A percentile compares a stretch with the other conserved stretches of the same genome.
These are phyloP conservation scores for Tenualosa thibaudeaui DNA, from an alignment of 2,797 vertebrate genomes.

Conservation along the genomic window DNA sequence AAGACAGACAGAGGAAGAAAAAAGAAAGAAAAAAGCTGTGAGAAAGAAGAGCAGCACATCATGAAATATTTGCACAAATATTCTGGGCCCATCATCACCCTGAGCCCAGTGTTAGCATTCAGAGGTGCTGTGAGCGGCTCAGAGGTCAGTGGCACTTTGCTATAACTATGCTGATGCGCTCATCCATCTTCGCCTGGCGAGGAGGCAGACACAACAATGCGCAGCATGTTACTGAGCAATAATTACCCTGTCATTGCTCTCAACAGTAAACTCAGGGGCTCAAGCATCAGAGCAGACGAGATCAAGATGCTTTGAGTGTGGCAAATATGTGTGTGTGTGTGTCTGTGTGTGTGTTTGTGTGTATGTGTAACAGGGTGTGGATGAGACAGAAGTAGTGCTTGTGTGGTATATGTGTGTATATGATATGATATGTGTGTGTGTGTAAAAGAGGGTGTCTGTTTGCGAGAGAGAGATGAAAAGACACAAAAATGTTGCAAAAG, in stretches of 20 bases:
- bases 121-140: neutral
- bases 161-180: neutral
- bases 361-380: neutral
- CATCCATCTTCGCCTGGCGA: conserved; percentile 16
- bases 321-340: conserved; percentile 41
- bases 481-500: neutral
- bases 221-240: conserved; percentile 42
- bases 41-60: neutral
- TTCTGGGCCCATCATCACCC: too few relatives aligned
- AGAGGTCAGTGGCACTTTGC: neutral
- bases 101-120: neutral
- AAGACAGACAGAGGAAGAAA: neutral
- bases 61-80: neutral
- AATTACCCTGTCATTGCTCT: conserved; percentile 54
- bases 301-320: conserved; percentile 25
- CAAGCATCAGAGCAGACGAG: neutral
- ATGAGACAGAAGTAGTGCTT: neutral
- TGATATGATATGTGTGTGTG: too few relatives aligned
- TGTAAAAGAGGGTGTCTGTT: too few relatives aligned
- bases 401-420: too few relatives aligned
- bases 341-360: conserved; percentile 15
- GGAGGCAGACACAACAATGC: conserved; percentile 17
- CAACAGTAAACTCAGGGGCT: conserved; percentile 36
- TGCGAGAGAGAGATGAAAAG: neutral
- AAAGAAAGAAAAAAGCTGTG: neutral